These are phyloP conservation scores for Coelopa frigida DNA, from an alignment of 1,140 invertebrate species.

Conservation along the genomic window DNA sequence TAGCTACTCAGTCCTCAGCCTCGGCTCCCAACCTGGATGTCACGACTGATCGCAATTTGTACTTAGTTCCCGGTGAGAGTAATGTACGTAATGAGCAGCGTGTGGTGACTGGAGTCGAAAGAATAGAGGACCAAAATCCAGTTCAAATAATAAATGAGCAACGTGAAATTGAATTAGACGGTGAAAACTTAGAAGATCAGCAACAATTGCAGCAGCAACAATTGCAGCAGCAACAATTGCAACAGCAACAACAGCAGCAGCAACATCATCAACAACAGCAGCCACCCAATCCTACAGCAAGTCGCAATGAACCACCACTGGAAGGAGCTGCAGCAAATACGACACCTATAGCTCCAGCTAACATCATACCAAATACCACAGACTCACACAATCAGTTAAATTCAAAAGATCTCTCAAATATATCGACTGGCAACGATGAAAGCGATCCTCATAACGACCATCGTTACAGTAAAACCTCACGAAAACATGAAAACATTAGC, in stretches of 20 bases:
- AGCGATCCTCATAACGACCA: constrained; percentile 10
- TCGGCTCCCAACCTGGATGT: constrained; percentile 7
- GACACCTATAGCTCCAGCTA: neutral
- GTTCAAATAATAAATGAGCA: constrained; percentile 37
- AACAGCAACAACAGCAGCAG: constrained; percentile 12
- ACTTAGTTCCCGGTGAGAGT: constrained; percentile 23
- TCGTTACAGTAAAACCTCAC: constrained; percentile 32
- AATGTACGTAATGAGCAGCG: constrained; percentile 20
- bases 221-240: constrained; percentile 10
- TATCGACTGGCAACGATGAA: constrained; percentile 18
- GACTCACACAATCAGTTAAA: constrained; percentile 2
- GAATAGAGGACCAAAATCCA: constrained; percentile 7
- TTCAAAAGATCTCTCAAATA: constrained; percentile 14
- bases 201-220: constrained; percentile 14
- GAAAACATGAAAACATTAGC: constrained; percentile 24
- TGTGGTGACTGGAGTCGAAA: constrained; percentile 48
- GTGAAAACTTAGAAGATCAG: constrained; percentile 52
- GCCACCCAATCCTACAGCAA: neutral
- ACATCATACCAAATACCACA: constrained; percentile 4
- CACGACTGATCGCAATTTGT: constrained; percentile 22
- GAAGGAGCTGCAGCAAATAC: constrained; percentile 14
- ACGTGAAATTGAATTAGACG: constrained; percentile 51
- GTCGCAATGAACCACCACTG: constrained; percentile 13
- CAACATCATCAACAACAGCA: constrained; percentile 8
- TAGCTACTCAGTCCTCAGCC: neutral